These are phyloP conservation scores for Tetraneura akinire DNA, from an alignment of 1,140 invertebrate genomes.

Conservation along the genomic window DNA sequence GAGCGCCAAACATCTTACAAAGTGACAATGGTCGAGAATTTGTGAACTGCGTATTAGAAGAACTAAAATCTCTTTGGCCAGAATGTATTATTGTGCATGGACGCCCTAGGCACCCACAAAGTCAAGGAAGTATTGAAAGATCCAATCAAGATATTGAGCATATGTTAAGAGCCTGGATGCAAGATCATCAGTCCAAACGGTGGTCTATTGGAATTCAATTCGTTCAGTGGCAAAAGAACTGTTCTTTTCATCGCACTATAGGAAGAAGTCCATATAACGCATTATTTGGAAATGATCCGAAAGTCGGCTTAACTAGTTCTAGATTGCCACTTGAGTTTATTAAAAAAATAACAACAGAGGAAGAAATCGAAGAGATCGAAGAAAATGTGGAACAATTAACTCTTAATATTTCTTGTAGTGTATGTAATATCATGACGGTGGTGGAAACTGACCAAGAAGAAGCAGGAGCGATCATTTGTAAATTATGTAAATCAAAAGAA, in stretches of 20 bases:
- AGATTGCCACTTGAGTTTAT: not conserved
- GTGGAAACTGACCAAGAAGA: not conserved
- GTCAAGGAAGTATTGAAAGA: constrained; percentile 57
- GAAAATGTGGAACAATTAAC: not conserved
- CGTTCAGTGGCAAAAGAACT: constrained; percentile 57
- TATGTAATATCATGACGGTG: not conserved
- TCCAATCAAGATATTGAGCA: constrained; percentile 59
- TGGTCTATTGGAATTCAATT: constrained; percentile 56
- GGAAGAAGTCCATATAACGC: constrained; percentile 56
- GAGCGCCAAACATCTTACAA: constrained; percentile 32
- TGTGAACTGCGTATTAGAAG: constrained; percentile 51
- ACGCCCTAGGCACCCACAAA: constrained; percentile 57
- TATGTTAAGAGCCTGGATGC: constrained; percentile 57
- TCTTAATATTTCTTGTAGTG: not conserved
- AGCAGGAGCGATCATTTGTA: constrained; percentile 1
- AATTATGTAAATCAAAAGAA: not conserved
- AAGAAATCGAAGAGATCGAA: no score
- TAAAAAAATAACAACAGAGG: not conserved
- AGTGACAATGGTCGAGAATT: constrained; percentile 52
- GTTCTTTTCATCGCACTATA: constrained; percentile 50
- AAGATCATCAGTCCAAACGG: constrained; percentile 43
- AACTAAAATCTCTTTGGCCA: constrained; percentile 56
- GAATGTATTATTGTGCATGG: constrained; percentile 59
- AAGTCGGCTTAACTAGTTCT: not conserved
- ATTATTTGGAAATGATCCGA: constrained; percentile 7